phyloP scores from a whole-genome alignment of 2,888 invertebrate species.

The Belgica antarctica region DNA sequence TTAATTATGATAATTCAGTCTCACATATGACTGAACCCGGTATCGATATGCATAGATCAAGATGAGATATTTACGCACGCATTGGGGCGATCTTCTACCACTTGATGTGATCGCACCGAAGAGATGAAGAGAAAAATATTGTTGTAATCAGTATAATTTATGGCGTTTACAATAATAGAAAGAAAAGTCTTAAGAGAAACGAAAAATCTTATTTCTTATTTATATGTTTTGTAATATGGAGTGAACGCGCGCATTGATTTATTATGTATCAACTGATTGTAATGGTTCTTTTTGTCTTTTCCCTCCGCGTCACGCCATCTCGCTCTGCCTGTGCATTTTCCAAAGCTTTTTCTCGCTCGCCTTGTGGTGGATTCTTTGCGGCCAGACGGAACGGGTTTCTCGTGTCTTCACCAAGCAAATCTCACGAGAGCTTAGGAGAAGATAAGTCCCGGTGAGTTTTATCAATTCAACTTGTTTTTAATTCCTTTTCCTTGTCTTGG shows the following conservation, averaged over 20 bases:
- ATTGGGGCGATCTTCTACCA: too few species aligned
- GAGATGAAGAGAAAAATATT: slow-evolving; percentile 12
- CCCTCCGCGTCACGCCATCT: background rate
- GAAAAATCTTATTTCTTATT: slow-evolving; percentile 16
- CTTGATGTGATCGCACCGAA: too few species aligned
- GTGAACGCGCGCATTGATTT: slow-evolving; percentile 40
- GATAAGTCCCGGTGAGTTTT: slow-evolving; percentile 15
- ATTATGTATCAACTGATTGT: slow-evolving; percentile 44
- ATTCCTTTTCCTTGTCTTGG: slow-evolving; percentile 18
- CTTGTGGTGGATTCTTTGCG: slow-evolving; percentile 1
- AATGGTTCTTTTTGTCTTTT: slow-evolving; percentile 31
- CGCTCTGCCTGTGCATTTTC: background rate
- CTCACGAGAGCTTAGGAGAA: slow-evolving; percentile 7
- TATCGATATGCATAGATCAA: too few species aligned
- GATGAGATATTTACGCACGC: background rate
- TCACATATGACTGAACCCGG: too few species aligned
- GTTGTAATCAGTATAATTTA: slow-evolving; percentile 24
- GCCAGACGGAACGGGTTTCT: background rate
- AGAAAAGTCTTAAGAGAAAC: background rate
- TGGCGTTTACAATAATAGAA: slow-evolving; percentile 1
- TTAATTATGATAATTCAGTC: too few species aligned
- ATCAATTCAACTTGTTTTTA: slow-evolving; percentile 25
- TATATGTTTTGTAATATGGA: slow-evolving; percentile 36
- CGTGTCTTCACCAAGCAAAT: background rate
- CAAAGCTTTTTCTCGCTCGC: background rate